Conservation (phyloP, 1,140 invertebrate species). For the Sycophila sp. region DNA sequence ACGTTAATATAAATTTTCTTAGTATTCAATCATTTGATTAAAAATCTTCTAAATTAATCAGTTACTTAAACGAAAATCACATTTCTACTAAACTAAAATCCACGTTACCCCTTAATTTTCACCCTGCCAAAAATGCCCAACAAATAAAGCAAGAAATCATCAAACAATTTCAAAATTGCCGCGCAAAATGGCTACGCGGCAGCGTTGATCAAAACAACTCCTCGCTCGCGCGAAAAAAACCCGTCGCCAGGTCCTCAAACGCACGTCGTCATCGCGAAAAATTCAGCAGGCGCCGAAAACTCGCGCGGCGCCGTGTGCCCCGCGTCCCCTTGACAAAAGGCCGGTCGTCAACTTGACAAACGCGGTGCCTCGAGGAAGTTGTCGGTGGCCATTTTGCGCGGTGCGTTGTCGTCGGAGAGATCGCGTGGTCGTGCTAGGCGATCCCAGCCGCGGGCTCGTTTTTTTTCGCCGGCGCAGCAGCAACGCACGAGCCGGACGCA, state of each 20-base stretch:
- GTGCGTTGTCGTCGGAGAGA: slow-evolving; percentile 30
- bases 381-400: slow-evolving; percentile 34
- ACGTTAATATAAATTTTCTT: too few species aligned
- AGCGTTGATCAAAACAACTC: slow-evolving; percentile 2
- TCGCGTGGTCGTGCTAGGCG: slow-evolving; percentile 28
- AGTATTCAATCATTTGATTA: too few species aligned
- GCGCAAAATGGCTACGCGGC: neutral
- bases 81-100: too few species aligned
- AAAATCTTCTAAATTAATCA: too few species aligned
- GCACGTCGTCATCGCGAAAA: neutral
- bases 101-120: too few species aligned
- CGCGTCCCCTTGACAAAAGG: too few species aligned
- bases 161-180: slow-evolving; percentile 33
- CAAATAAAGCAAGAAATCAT: too few species aligned
- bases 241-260: neutral
- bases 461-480: neutral
- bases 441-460: neutral
- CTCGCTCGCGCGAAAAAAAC: neutral
- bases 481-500: too few species aligned
- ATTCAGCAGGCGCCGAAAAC: neutral
- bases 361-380: slow-evolving; percentile 1
- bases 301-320: too few species aligned
- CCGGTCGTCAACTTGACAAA: neutral
- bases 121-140: too few species aligned
- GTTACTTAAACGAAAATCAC: too few species aligned